Evolutionary conservation across 2,113 vertebrate genomes (phyloP), one percentile per base, ranked within the genome.

Genomic region (Chroicocephalus ridibundus): DNA sequence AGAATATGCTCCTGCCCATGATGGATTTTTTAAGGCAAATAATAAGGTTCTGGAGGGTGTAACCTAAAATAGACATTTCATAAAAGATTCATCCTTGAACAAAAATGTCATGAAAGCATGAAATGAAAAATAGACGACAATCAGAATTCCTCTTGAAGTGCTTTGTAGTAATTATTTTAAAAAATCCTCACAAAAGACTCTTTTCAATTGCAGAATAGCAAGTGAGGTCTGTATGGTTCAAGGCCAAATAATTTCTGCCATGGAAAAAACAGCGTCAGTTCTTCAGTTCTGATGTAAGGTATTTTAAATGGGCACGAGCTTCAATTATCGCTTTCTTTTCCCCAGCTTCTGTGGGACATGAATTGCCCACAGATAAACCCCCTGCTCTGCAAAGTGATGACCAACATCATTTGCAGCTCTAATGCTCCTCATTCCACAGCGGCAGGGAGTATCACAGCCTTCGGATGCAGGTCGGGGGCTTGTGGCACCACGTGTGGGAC

Each of bases 31-130:
- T 89, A 95, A 96, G 91, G 94, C 71, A 96, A 95, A 96, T 97
- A 97, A 96, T 91, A 96, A 96, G 97, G 93, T 97, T 97, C 97
- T 93, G 88, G 93, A 97, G 95, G 96, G 97, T 96, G 88, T 92
- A 70, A 96, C 96, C 97, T 97, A 97, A 98, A 98, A 95, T 82
- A 97, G 97, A 97, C 68, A 70, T 97, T 97, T 94, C 78, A 95
- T 97, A 95, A 97, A 97, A 96, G 96, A 97, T 96, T 96, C 93
- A 88, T 95, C 96, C 95, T 97, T 70, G 96, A 97, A 90, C 92
- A 96, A 96, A 97, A 96, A 97, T 94, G 87, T 72, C 92, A 96
- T 81, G 62, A 96, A 97, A 96, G 93, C 96, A 93, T 94, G 94
- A 96, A 96, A 96, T 96, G 81, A 93, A 94, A 94, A 97, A 86